Base-by-base conservation (phyloP, 2,113 vertebrate genomes). In the Corythoichthys intestinalis region DNA sequence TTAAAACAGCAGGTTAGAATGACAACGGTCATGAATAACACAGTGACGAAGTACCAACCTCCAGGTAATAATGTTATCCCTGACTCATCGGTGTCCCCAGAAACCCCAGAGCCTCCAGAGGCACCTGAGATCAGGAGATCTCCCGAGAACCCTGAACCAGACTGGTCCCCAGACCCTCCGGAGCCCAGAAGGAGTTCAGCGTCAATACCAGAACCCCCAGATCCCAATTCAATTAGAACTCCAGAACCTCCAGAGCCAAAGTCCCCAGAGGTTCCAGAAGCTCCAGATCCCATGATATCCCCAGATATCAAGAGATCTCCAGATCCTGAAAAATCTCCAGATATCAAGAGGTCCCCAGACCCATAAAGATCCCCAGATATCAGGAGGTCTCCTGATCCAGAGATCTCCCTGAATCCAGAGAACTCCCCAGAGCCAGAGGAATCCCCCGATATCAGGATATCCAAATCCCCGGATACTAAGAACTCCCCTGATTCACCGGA, bases 21-120 rank as follows among this genome's bases (percentile, higher is more conserved):
- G 60, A 72, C n/a, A n/a, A 67, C 47, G 65, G 67, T 75, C 65
- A 75, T 59, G 47, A 69, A 17, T 56, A 75, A 68, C 64, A 81
- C 62, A 79, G 44, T 37, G n/a, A 79, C 58, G 15, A 49, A 38
- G 65, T 89, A 92, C 91, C 91, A 83, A 93, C 91, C 91, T 93
- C 76, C 86, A 82, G 86, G 75, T 70, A 90, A 14, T 49, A 90
- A 69, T 67, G 75, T 89, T 84, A 91, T 85, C 56, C 75, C 81
- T 46, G 72, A 67, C 59, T 86, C 87, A 70, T 10, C 71, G 54
- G 74, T 80, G n/a, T 66, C 79, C 71, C 82, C 85, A 80, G 88
- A 89, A 65, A 65, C 60, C 80, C 78, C 85, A 79, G 83, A 80
- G 73, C 73, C 79, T 82, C 77, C 87, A 14, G 86, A 89, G 66